Percentiles rank a stretch among this genome's conserved stretches.
Evolutionary conservation across 2,888 invertebrate genomes (phyloP).

Genomic region (Orgyia antiqua): DNA sequence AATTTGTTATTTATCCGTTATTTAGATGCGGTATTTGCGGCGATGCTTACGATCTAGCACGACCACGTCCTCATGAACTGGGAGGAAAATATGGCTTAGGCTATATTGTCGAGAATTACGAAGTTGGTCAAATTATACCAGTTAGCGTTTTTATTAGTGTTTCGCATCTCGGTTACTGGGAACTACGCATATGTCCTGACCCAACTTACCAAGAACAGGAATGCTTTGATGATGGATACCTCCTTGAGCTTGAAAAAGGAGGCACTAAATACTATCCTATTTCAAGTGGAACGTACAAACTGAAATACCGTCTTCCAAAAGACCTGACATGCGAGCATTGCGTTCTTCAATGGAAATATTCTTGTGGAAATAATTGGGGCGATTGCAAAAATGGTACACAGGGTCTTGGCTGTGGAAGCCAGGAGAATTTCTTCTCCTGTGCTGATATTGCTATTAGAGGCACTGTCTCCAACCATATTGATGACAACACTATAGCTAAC

Average conservation of each 20-base stretch:
- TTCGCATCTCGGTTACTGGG: constrained; percentile 90
- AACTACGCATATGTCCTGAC: constrained; percentile 87
- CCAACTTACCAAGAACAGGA: constrained; percentile 81
- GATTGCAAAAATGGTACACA: constrained; percentile 82
- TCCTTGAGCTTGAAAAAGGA: constrained; percentile 76
- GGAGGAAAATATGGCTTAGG: constrained; percentile 89
- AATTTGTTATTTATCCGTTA: too few relatives aligned
- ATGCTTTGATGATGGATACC: constrained; percentile 82
- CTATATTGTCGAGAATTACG: constrained; percentile 84
- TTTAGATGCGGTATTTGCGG: constrained; percentile 89
- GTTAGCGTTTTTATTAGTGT: constrained; percentile 88
- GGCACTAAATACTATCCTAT: constrained; percentile 81
- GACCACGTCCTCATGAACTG: constrained; percentile 86
- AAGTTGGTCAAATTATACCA: constrained; percentile 80
- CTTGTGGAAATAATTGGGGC: constrained; percentile 91
- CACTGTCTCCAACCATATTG: constrained; percentile 1
- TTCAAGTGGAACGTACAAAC: constrained; percentile 80
- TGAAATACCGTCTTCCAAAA: constrained; percentile 78
- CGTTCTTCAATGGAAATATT: constrained; percentile 91
- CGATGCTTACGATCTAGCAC: constrained; percentile 84
- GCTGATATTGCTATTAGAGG: constrained; percentile 85
- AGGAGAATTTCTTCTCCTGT: constrained; percentile 91
- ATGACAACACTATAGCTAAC: background rate
- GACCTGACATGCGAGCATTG: constrained; percentile 86
- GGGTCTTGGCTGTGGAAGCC: constrained; percentile 89